These are phyloP conservation scores for Loxodonta africana DNA, from an alignment of 2,113 vertebrate species.

Conservation along the genomic window DNA sequence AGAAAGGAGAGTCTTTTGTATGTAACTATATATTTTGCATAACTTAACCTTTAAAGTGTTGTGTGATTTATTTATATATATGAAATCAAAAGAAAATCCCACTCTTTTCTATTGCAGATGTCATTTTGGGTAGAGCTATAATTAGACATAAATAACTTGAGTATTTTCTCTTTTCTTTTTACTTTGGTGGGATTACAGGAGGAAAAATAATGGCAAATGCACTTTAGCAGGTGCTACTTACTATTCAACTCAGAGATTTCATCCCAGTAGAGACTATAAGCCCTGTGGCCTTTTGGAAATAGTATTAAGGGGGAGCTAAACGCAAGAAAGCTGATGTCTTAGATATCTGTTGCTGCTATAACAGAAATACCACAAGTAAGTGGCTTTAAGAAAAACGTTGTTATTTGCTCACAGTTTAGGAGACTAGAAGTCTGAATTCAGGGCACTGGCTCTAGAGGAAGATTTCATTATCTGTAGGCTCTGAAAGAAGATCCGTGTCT, in stretches of 20 bases:
- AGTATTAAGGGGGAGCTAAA: background rate
- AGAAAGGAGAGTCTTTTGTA: slow-evolving; percentile 75
- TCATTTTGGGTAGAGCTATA: slow-evolving; percentile 82
- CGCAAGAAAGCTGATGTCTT: background rate
- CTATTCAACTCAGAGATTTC: background rate
- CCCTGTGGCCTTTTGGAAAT: slow-evolving; percentile 27
- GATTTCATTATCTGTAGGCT: too few species aligned
- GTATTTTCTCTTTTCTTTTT: slow-evolving; percentile 22
- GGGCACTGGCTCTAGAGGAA: too few species aligned
- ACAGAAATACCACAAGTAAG: too few species aligned
- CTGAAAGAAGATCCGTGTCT: too few species aligned
- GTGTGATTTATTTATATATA: slow-evolving; percentile 86
- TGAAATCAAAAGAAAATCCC: slow-evolving; percentile 88
- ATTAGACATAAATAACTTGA: slow-evolving; percentile 80
- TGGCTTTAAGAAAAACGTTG: too few species aligned
- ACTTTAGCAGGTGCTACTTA: slow-evolving; percentile 59
- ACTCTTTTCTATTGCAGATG: slow-evolving; percentile 87
- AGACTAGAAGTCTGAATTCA: too few species aligned
- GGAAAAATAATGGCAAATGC: slow-evolving; percentile 20
- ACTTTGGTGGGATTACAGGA: background rate
- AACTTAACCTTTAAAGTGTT: slow-evolving; percentile 90
- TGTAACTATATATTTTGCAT: slow-evolving; percentile 87
- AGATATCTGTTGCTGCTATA: too few species aligned
- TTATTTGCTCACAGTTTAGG: too few species aligned
- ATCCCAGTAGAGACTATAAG: background rate